These are phyloP conservation scores for Allophyes oxyacanthae DNA, from an alignment of 2,888 invertebrate species.

Conservation along the genomic window DNA sequence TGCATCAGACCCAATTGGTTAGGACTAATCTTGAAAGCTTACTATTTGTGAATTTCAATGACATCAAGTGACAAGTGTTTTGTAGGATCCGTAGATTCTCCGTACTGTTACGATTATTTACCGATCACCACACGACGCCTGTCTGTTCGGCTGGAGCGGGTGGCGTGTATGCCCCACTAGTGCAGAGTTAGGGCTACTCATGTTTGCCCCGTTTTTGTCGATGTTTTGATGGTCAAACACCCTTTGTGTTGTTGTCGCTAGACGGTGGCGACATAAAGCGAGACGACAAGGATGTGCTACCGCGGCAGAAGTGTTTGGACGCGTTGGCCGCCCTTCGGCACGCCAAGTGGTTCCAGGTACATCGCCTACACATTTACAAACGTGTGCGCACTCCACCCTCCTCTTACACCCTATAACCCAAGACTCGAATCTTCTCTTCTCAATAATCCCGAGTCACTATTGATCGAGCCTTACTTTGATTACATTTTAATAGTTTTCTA, in stretches of 20 bases:
- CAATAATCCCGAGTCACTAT: constrained; percentile 30
- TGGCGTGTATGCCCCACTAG: constrained; percentile 18
- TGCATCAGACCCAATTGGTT: constrained; percentile 22
- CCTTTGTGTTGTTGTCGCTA: constrained; percentile 91
- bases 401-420: constrained; percentile 2
- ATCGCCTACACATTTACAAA: constrained; percentile 83
- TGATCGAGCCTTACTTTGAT: constrained; percentile 13
- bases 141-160: constrained; percentile 12
- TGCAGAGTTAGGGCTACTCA: constrained; percentile 55
- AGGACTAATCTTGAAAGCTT: constrained; percentile 32
- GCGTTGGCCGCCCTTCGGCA: constrained; percentile 99
- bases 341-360: constrained; percentile 99
- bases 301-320: constrained; percentile 99
- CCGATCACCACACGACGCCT: constrained; percentile 16
- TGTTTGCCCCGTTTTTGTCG: constrained; percentile 88
- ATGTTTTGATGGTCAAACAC: constrained; percentile 93
- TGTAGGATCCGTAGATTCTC: constrained; percentile 29
- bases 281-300: constrained; percentile 97
- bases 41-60: constrained; percentile 14
- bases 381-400: constrained; percentile 76
- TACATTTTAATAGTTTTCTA: constrained; percentile 29
- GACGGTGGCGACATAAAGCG: constrained; percentile 91
- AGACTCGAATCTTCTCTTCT: constrained; percentile 14
- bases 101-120: constrained; percentile 26
- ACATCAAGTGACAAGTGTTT: constrained; percentile 17